Base-by-base conservation (phyloP, 2,888 invertebrate genomes). In the Ditylenchus weischeri region DNA sequence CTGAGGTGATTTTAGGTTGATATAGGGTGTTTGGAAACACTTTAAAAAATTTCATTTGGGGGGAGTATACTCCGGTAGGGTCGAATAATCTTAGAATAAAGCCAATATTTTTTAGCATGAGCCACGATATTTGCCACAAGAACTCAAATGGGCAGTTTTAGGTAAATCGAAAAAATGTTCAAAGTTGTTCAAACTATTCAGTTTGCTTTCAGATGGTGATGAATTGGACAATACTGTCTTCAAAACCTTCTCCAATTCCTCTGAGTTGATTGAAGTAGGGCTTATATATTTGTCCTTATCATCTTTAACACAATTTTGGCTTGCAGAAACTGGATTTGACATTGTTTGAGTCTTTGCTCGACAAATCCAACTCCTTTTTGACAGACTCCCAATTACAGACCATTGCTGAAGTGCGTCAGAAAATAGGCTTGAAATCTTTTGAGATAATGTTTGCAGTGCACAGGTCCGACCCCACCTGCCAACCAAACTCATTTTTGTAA, bases 361-460 rank as follows among this genome's bases (percentile, higher is more conserved):
- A 69, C 38, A 38, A 69, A n/a, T 68, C 68, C 8, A 60, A 38
- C 48, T 57, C 63, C 19, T 63, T 74, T 13, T 69, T 74, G 19
- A 68, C 70, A 23, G 21, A 62, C 23, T 68, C 62, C 18, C 74
- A 74, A 43, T 38, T 57, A 36, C 38, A 70, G 47, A 49, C 21
- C 19, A 63, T 74, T n/a, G 23, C 68, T n/a, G 71, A 71, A 38
- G 75, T 78, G 6, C 68, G 77, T 13, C 43, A 69, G 18, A 65
- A 70, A 51, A 62, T 79, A 49, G 69, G 70, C 48, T 47, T 74
- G 29, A 71, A 79, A 54, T 57, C 73, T 11, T 79, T 79, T 65
- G 79, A 79, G 66, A 72, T 79, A 54, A 73, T 78, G 72, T 79
- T 78, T 63, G 79, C 79, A 18, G 74, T 79, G 36, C 77, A 79